A percentile compares a stretch with the other conserved stretches of the same genome.
Conservation (phyloP, 2,113 vertebrate genomes). For the Eleginops maclovinus region DNA sequence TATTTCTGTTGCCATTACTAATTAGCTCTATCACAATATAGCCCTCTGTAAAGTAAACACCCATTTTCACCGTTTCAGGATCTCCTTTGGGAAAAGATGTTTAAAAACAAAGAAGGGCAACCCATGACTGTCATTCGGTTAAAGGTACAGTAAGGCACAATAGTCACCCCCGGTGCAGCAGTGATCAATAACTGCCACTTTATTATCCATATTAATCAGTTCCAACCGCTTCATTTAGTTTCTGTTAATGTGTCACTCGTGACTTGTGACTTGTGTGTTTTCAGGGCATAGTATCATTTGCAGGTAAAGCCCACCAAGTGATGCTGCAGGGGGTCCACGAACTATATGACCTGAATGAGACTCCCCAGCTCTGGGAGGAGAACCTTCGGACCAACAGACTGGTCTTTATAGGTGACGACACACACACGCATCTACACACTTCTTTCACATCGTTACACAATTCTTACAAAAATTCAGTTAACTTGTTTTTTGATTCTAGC, state of each 20-base stretch:
- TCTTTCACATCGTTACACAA: constrained; percentile 14
- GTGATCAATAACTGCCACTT: constrained; percentile 49
- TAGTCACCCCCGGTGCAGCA: constrained; percentile 13
- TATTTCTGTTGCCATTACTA: constrained; percentile 13
- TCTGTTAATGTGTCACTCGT: constrained; percentile 61
- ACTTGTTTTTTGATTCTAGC: neutral
- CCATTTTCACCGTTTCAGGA: constrained; percentile 81
- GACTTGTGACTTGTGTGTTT: constrained; percentile 62
- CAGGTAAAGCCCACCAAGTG: constrained; percentile 89
- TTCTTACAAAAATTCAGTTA: neutral
- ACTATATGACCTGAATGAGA: constrained; percentile 95
- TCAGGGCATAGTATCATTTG: constrained; percentile 92
- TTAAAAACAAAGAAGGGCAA: constrained; percentile 86
- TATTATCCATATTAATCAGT: constrained; percentile 49
- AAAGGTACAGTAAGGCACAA: constrained; percentile 85
- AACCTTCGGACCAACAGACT: constrained; percentile 87
- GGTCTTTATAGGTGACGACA: constrained; percentile 91
- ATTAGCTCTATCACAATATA: constrained; percentile 28
- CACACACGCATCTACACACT: neutral
- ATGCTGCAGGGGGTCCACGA: constrained; percentile 96
- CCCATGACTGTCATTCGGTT: constrained; percentile 92
- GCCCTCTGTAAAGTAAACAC: constrained; percentile 55
- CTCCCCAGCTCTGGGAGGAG: constrained; percentile 87
- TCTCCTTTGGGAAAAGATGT: constrained; percentile 95
- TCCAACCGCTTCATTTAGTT: constrained; percentile 16